A percentile compares a stretch with the other conserved stretches of the same genome.
Evolutionary conservation across 1,140 invertebrate genomes (phyloP).

Genomic region (Drosophila rufa): DNA sequence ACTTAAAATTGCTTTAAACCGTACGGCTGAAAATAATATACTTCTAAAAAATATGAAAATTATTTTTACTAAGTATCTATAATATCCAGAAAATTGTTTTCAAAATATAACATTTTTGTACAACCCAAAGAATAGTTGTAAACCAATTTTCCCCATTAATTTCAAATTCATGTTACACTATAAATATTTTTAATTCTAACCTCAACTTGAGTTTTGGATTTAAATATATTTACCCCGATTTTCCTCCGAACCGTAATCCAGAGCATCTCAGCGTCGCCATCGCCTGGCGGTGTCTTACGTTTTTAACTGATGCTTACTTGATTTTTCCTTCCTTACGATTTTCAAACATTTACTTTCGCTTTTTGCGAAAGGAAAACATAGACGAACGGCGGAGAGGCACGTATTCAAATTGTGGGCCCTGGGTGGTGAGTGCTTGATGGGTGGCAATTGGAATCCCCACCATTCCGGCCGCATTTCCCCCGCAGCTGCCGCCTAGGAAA

Average conservation of each 20-base stretch:
- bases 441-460: slow-evolving; percentile 35
- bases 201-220: too few relatives aligned
- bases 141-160: too few relatives aligned
- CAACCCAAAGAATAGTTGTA: too few relatives aligned
- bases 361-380: slow-evolving; percentile 77
- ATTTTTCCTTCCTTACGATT: slow-evolving; percentile 83
- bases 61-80: too few relatives aligned
- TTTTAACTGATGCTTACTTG: slow-evolving; percentile 71
- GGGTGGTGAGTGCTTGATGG: slow-evolving; percentile 9
- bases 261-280: slow-evolving; percentile 35
- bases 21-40: too few relatives aligned
- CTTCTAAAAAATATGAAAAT: too few relatives aligned
- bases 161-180: too few relatives aligned
- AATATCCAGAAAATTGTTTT: too few relatives aligned
- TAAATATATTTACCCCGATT: not conserved
- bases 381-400: slow-evolving; percentile 63
- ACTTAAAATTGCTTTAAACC: too few relatives aligned
- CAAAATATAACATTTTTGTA: too few relatives aligned
- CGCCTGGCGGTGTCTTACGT: slow-evolving; percentile 12
- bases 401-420: slow-evolving; percentile 67
- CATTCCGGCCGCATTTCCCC: not conserved
- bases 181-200: too few relatives aligned
- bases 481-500: slow-evolving; percentile 64
- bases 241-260: slow-evolving; percentile 6
- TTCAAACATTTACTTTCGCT: slow-evolving; percentile 84